Percentiles rank a stretch among this genome's conserved stretches.
phyloP scores from a whole-genome alignment of 2,797 vertebrate species.

The Psittacula echo region DNA sequence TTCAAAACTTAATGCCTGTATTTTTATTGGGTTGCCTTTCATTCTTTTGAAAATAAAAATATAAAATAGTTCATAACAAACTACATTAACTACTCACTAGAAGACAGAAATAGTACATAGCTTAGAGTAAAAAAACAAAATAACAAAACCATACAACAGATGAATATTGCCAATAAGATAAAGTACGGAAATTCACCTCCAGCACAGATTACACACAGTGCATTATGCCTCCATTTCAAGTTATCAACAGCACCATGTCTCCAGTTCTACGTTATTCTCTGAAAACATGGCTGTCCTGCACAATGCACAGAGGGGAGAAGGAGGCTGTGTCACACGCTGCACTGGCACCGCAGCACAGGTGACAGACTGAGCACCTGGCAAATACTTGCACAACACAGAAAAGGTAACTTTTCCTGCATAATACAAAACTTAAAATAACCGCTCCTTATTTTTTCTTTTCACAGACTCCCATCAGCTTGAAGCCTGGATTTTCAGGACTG shows the following conservation, averaged over 20 bases:
- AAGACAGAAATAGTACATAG: neutral
- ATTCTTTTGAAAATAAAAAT: neutral
- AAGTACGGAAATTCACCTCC: neutral
- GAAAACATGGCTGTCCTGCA: neutral
- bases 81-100: neutral
- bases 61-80: neutral
- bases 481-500: neutral
- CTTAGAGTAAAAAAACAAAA: neutral
- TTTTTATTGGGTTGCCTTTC: neutral
- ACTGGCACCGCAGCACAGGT: neutral
- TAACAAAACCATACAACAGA: neutral
- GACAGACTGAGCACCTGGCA: rapidly evolving
- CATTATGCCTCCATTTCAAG: neutral
- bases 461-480: neutral
- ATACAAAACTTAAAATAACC: neutral
- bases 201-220: neutral
- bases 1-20: neutral
- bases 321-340: neutral
- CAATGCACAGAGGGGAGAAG: rapidly evolving
- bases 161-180: neutral
- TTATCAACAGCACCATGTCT: neutral
- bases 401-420: neutral
- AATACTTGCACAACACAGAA: neutral
- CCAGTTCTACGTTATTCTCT: neutral
- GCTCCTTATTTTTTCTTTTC: neutral